These are phyloP conservation scores for Ondatra zibethicus DNA, from an alignment of 2,113 vertebrate genomes.

Conservation along the genomic window DNA sequence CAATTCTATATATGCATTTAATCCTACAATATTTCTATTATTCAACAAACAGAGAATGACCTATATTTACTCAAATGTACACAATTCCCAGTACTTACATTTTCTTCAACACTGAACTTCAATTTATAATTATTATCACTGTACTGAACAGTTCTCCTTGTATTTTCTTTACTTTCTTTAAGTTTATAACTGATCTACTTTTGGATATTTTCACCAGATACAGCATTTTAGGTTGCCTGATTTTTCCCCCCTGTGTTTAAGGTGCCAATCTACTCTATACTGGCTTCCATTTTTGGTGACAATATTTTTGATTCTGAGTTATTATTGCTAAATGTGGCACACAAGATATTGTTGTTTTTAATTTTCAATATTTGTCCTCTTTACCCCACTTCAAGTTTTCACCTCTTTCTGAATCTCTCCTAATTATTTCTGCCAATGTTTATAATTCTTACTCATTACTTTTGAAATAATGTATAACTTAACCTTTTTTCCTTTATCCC, in stretches of 20 bases:
- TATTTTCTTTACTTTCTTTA: conserved; percentile 8
- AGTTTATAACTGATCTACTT: background rate
- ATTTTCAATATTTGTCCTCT: background rate
- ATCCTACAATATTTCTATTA: background rate
- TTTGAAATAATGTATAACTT: background rate
- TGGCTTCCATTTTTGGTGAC: background rate
- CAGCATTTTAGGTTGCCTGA: background rate
- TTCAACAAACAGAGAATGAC: background rate
- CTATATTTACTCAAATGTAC: conserved; percentile 1
- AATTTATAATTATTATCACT: conserved; percentile 34
- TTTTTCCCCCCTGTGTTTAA: background rate
- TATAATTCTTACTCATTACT: background rate
- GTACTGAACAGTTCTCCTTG: background rate
- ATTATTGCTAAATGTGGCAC: background rate
- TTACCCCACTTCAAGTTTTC: background rate
- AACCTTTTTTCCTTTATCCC: background rate
- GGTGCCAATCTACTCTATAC: background rate
- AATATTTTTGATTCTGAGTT: background rate
- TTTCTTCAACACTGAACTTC: background rate
- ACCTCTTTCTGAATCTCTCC: background rate
- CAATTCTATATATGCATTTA: background rate
- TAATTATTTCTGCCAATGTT: background rate
- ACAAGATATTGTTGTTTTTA: background rate
- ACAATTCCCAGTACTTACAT: background rate
- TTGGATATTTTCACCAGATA: background rate